These are phyloP conservation scores for Aphidius colemani DNA, from an alignment of 2,888 invertebrate genomes.

Conservation along the genomic window DNA sequence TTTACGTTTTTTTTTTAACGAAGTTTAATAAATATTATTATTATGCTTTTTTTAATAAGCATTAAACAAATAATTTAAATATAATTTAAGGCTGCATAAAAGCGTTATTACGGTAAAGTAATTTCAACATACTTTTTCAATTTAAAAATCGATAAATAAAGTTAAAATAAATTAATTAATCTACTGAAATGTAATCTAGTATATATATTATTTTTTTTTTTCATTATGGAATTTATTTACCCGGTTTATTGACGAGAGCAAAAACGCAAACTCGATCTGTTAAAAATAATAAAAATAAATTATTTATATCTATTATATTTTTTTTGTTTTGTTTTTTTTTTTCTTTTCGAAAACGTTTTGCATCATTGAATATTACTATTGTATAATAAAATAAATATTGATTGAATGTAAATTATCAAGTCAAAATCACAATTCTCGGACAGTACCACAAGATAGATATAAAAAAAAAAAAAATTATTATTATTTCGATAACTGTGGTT, in stretches of 20 bases:
- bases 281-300: constrained; percentile 9
- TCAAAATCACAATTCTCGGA: constrained; percentile 8
- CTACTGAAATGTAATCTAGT: background rate
- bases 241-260: constrained; percentile 24
- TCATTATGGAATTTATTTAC: background rate
- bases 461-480: constrained; percentile 11
- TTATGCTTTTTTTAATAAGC: background rate
- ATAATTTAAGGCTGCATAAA: too few relatives aligned
- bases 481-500: background rate
- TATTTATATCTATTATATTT: background rate
- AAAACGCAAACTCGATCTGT: constrained; percentile 21
- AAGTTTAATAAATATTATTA: constrained; percentile 12
- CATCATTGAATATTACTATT: background rate
- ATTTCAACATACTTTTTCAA: background rate
- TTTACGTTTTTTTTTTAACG: constrained; percentile 6
- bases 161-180: background rate
- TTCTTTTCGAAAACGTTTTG: background rate
- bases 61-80: too few relatives aligned
- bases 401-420: constrained; percentile 4
- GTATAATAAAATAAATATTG: too few relatives aligned
- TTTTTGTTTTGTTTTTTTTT: too few relatives aligned
- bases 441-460: background rate
- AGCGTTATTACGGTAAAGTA: too few relatives aligned
- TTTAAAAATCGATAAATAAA: background rate
- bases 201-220: background rate